Base-by-base conservation (phyloP, 2,797 vertebrate genomes). In the Atherinosoma microstoma region DNA sequence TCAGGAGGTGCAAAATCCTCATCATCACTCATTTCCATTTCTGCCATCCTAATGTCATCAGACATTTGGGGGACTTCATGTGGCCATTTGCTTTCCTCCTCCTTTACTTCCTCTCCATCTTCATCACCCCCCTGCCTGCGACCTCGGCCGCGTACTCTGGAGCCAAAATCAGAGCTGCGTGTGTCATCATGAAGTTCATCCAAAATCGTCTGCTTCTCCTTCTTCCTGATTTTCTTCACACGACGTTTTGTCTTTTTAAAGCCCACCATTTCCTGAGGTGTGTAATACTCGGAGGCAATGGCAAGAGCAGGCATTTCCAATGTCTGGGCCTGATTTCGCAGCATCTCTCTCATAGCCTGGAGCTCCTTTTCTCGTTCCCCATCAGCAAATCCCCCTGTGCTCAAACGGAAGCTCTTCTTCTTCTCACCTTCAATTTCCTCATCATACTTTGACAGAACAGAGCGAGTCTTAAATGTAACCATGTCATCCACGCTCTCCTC, bases 371-470 rank as follows among this genome's bases (percentile, higher is more conserved):
- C 97, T 70, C 96, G 90, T 1, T 95, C 92, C 0, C 96, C 95
- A 0, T 96, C 95, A 0, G 95, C 96, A 3, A 83, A 88, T 49
- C 97, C 97, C 0, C 95, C 95, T 0, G 94, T 73, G 9, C 90
- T 95, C 73, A 98, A 70, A 1, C 94, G 92, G 90, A 98, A 98
- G 8, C 95, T 95, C 67, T 95, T 96, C 30, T 96, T 97, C 90
- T 96, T 96, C 80, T 97, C 96, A 0, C 97, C 97, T 0, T 98
- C 96, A 0, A 98, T 96, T 87, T 98, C 97, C 78, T 97, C 97
- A 0, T 98, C 97, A 0, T 98, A 98, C 84, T 98, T 98, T 32
- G 96, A 93, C 67, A 98, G 93, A 11, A 98, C 91, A 0, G 94
- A 82, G 30, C 85, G 96, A 2, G 89, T 53, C 63, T 96, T 97